These are phyloP conservation scores for Caranx melampygus DNA, from an alignment of 2,113 vertebrate species.

Conservation along the genomic window DNA sequence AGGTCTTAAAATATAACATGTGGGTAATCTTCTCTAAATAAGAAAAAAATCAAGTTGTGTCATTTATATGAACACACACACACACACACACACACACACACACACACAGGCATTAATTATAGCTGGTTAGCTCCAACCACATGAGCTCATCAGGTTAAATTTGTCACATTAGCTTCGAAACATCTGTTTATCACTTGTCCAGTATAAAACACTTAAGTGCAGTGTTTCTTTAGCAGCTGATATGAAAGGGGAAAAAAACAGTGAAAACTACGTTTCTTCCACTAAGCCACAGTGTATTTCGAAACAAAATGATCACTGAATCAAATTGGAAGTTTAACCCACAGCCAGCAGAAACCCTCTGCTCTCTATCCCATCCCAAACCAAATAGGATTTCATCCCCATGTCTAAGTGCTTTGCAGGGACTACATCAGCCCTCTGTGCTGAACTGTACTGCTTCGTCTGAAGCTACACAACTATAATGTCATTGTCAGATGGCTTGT, in stretches of 20 bases:
- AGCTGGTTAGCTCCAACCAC: neutral
- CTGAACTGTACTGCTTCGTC: slow-evolving; percentile 54
- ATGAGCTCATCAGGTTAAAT: neutral
- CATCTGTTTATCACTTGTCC: neutral
- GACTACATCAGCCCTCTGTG: slow-evolving; percentile 47
- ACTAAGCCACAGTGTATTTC: slow-evolving; percentile 12
- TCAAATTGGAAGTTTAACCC: slow-evolving; percentile 43
- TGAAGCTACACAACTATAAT: slow-evolving; percentile 73
- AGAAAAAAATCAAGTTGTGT: neutral
- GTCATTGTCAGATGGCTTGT: slow-evolving; percentile 79
- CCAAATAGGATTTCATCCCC: slow-evolving; percentile 64
- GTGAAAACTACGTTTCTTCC: neutral
- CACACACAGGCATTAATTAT: neutral
- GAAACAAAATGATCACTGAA: slow-evolving; percentile 28
- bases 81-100: neutral
- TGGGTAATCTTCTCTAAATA: neutral
- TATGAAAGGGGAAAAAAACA: neutral
- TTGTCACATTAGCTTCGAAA: neutral
- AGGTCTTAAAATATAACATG: neutral
- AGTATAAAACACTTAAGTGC: neutral
- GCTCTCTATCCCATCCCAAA: slow-evolving; percentile 44
- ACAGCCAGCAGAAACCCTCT: slow-evolving; percentile 33
- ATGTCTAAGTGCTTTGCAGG: slow-evolving; percentile 56
- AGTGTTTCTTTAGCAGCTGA: slow-evolving; percentile 11
- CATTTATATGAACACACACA: neutral